Conservation (phyloP, 2,113 vertebrate species). For the Phaetusa simplex region DNA sequence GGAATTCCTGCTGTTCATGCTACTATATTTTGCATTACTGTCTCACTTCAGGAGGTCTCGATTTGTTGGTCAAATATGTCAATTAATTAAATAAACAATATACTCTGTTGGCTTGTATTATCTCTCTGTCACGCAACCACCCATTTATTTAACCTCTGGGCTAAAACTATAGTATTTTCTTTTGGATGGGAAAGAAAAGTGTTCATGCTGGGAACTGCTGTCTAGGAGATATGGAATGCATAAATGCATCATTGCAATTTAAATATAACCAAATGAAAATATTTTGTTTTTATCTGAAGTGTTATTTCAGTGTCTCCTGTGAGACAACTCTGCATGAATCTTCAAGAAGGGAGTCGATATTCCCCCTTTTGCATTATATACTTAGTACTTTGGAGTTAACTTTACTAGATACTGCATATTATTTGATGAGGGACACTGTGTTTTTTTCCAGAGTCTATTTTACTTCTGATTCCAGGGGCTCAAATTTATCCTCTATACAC, state of each 20-base stretch:
- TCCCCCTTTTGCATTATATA: background rate
- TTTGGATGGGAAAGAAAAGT: background rate
- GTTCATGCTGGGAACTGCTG: background rate
- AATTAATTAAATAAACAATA: background rate
- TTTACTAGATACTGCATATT: background rate
- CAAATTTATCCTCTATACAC: background rate
- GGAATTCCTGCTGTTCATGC: background rate
- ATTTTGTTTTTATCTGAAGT: background rate
- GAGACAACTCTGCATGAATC: background rate
- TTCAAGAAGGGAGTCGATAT: background rate
- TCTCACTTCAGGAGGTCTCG: background rate
- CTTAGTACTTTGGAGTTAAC: background rate
- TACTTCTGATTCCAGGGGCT: background rate
- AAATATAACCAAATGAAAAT: background rate
- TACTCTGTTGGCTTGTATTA: background rate
- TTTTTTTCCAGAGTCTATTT: background rate
- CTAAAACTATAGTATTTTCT: background rate
- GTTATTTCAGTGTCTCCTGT: background rate
- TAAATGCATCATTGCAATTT: background rate
- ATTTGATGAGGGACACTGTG: background rate
- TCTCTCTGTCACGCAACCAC: background rate
- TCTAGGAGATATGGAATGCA: background rate
- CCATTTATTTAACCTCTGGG: background rate
- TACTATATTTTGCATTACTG: background rate
- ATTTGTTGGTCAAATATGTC: background rate